Evolutionary conservation across 2,797 vertebrate species (phyloP), one percentile per base, ranked within the genome.

Genomic region (Erpetoichthys calabaricus): DNA sequence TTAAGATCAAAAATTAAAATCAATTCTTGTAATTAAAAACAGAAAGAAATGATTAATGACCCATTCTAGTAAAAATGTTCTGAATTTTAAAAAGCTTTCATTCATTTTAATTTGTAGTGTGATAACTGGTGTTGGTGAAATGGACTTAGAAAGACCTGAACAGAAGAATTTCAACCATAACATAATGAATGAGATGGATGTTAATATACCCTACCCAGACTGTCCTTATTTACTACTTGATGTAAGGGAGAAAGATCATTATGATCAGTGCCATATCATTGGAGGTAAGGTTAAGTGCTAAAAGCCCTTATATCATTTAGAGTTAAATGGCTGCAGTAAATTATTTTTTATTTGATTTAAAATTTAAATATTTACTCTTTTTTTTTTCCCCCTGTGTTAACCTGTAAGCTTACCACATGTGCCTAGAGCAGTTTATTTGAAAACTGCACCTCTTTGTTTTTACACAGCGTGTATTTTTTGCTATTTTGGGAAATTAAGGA

Each of bases 201-300:
- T 63, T 42, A 81, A 89, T 56, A 47, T 9, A 3, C 89, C 89
- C 0, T 97, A 97, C 43, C 76, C 83, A 0, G 89, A 97, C 76
- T 94, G 91, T 63, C 95, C 95, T 44, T 98, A 92, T 78, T 77
- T 98, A 73, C 83, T 98, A 64, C 78, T 98, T 65, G 95, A 98
- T 3, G 88, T 95, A 2, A 80, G 94, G 4, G 92, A 97, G 58
- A 68, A 77, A 3, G 94, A 95, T 2, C 78, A 81, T 0, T 98
- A 91, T 2, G 80, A 92, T 53, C 73, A 80, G 44, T 92, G 92
- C 67, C 95, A 94, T 79, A 76, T 97, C 45, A 71, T 96, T 55
- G 88, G 89, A 54, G 91, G 94, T 98, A 65, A 61, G 81, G 64
- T 60, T 1, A 4, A 4, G 50, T 6, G n/a, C 7, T 59, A 49